These are phyloP conservation scores for Anolis carolinensis DNA, from an alignment of 2,113 vertebrate genomes.

Conservation along the genomic window DNA sequence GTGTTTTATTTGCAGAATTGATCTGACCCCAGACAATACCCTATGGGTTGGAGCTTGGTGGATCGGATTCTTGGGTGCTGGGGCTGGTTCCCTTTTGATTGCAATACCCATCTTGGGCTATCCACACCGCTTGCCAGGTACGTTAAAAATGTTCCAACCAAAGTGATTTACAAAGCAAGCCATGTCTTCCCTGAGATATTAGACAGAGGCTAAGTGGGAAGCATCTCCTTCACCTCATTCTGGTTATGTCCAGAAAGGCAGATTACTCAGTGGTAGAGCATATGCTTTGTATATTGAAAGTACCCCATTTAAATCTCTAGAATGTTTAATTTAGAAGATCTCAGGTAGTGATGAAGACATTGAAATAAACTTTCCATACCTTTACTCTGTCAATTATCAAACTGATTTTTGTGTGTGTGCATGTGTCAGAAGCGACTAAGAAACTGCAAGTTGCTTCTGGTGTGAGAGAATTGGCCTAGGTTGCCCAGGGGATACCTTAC, in stretches of 20 bases:
- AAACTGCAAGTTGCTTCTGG: no score
- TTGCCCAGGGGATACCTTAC: no score
- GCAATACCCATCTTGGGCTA: constrained; percentile 91
- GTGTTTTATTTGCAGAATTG: constrained; percentile 63
- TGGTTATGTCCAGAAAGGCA: no score
- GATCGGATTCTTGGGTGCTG: constrained; percentile 90
- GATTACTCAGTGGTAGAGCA: neutral
- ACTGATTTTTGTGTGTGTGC: no score
- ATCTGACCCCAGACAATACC: constrained; percentile 85
- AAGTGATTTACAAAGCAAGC: neutral
- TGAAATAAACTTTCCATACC: no score
- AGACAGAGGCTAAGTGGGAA: neutral
- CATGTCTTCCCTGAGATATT: fast-evolving
- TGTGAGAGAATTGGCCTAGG: no score
- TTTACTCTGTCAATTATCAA: no score
- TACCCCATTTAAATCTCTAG: neutral
- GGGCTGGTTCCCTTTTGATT: constrained; percentile 81
- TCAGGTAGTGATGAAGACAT: neutral
- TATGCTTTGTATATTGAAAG: neutral
- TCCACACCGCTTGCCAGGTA: constrained; percentile 91
- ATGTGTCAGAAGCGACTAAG: no score
- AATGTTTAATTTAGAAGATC: neutral
- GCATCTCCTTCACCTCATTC: no score
- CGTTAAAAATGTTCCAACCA: fast-evolving
- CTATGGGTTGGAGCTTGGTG: constrained; percentile 97